Conservation (phyloP, 1,140 invertebrate species). For the Oedothorax gibbosus region DNA sequence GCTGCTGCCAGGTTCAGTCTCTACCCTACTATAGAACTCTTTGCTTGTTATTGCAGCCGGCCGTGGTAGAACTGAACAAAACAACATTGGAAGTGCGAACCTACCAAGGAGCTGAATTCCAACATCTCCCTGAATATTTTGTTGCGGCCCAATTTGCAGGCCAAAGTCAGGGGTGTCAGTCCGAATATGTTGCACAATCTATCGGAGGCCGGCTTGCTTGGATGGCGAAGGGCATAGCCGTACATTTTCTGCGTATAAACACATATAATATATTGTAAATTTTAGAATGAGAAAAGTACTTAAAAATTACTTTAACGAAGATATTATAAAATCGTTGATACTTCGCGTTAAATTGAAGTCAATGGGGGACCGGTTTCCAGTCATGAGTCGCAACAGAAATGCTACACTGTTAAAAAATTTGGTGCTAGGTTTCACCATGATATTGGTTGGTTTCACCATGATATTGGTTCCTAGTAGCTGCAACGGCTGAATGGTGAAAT, state of each 20-base stretch:
- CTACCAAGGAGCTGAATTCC: constrained; percentile 86
- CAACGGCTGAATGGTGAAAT: too few species aligned
- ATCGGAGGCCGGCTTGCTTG: constrained; percentile 89
- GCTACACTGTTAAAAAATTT: too few species aligned
- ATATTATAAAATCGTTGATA: too few species aligned
- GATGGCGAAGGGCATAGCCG: constrained; percentile 95
- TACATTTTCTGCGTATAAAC: constrained; percentile 89
- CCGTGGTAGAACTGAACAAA: neutral
- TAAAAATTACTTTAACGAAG: too few species aligned
- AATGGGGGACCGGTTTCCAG: too few species aligned
- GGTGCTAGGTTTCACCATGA: too few species aligned
- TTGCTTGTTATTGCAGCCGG: neutral
- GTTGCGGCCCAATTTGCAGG: constrained; percentile 93
- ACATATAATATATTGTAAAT: neutral
- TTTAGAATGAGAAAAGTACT: constrained; percentile 35
- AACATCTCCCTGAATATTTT: constrained; percentile 98
- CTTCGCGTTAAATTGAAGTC: too few species aligned
- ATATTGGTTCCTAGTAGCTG: too few species aligned
- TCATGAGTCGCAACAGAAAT: too few species aligned
- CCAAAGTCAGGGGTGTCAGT: constrained; percentile 93
- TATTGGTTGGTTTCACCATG: too few species aligned
- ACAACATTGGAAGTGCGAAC: neutral
- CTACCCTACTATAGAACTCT: too few species aligned
- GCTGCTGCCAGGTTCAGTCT: too few species aligned
- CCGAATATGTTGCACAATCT: constrained; percentile 89